Evolutionary conservation across 2,797 vertebrate genomes (phyloP).

Genomic region (Myripristis murdjan): DNA sequence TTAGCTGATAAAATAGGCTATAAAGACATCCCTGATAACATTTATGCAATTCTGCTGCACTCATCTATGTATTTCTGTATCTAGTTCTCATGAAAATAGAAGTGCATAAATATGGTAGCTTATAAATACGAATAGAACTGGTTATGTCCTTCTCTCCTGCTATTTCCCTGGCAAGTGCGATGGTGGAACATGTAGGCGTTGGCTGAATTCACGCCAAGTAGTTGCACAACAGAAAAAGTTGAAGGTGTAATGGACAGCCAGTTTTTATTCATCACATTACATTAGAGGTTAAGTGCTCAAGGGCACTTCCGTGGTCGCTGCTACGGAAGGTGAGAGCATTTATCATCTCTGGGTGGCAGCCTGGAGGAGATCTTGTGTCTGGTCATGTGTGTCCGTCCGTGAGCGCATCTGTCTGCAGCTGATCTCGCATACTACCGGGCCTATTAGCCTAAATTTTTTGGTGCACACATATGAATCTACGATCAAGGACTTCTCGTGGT

Average conservation of each 20-base stretch:
- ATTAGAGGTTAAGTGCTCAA: conserved; percentile 53
- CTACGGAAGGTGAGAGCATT: conserved; percentile 14
- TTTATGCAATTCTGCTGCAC: background rate
- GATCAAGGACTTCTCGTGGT: too few species aligned
- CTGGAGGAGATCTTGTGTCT: too few species aligned
- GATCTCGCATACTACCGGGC: too few species aligned
- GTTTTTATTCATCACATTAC: conserved; percentile 6
- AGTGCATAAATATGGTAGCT: conserved; percentile 29
- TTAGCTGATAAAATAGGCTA: conserved; percentile 4
- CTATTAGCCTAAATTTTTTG: too few species aligned
- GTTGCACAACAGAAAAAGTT: conserved; percentile 12
- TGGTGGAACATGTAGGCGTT: conserved; percentile 1
- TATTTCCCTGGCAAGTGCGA: conserved; percentile 30
- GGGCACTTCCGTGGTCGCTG: conserved; percentile 38
- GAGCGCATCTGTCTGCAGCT: too few species aligned
- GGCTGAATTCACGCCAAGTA: conserved; percentile 23
- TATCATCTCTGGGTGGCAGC: too few species aligned
- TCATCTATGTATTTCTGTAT: background rate
- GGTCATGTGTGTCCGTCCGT: too few species aligned
- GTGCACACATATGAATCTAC: too few species aligned
- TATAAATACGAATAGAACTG: conserved; percentile 49
- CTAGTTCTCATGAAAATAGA: too few species aligned
- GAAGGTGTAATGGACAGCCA: conserved; percentile 21
- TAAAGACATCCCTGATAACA: conserved; percentile 13
- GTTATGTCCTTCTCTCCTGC: conserved; percentile 35